A percentile compares a stretch with the other conserved stretches of the same genome.
These are phyloP conservation scores for Rhabdomys dilectus DNA, from an alignment of 2,113 vertebrate genomes.

Conservation along the genomic window DNA sequence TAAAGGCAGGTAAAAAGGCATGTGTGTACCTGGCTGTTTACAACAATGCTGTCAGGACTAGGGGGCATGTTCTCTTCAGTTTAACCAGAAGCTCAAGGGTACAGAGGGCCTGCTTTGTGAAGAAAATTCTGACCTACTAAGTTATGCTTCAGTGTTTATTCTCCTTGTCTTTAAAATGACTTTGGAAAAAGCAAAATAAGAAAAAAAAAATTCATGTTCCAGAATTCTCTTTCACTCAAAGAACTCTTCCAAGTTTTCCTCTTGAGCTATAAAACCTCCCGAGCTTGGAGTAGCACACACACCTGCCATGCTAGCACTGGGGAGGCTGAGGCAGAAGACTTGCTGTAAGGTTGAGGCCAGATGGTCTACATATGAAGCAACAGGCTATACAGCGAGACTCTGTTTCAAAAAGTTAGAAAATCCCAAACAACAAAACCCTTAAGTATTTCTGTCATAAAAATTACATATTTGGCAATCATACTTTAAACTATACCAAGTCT, in stretches of 20 bases:
- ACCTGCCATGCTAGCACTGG: too few species aligned
- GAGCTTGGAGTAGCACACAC: not conserved
- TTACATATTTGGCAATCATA: not conserved
- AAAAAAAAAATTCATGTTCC: not conserved
- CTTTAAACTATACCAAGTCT: not conserved
- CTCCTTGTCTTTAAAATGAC: constrained; percentile 23
- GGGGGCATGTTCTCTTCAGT: not conserved
- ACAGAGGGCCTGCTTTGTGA: not conserved
- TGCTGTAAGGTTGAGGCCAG: not conserved
- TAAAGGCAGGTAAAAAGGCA: not conserved
- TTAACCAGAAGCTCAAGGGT: not conserved
- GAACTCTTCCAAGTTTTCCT: not conserved
- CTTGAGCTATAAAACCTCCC: not conserved
- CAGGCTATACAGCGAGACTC: not conserved
- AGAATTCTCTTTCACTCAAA: not conserved
- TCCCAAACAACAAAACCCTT: not conserved
- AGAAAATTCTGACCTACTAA: not conserved
- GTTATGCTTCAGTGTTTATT: not conserved
- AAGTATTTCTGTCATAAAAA: not conserved
- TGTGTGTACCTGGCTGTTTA: not conserved
- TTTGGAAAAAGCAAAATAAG: constrained; percentile 5
- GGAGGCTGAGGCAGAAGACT: not conserved
- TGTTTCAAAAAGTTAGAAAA: not conserved
- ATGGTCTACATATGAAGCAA: not conserved
- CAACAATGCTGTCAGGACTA: not conserved